A percentile compares a stretch with the other conserved stretches of the same genome.
phyloP scores from a whole-genome alignment of 1,140 invertebrate species.

The Lepidurus packardi region DNA sequence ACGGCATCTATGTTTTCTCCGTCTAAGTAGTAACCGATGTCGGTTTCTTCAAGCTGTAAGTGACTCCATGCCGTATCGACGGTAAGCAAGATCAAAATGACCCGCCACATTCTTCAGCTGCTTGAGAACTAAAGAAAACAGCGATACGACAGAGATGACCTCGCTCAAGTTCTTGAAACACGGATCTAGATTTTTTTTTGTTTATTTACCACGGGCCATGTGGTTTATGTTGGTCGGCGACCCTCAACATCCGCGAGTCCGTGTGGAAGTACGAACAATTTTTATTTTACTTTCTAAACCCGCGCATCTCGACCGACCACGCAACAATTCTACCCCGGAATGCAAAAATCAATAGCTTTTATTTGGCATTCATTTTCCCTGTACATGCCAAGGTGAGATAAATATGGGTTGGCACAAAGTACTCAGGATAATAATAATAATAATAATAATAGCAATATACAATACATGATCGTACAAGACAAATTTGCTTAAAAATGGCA shows the following conservation, averaged over 20 bases:
- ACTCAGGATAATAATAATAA: conserved; percentile 4
- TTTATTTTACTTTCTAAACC: neutral
- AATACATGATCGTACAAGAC: neutral
- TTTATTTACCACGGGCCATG: conserved; percentile 14
- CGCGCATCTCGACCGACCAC: neutral
- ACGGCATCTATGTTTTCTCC: conserved; percentile 12
- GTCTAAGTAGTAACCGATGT: conserved; percentile 21
- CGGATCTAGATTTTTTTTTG: neutral
- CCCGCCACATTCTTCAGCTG: conserved; percentile 15
- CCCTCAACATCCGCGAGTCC: conserved; percentile 8
- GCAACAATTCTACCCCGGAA: neutral
- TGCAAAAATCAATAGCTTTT: conserved; percentile 22
- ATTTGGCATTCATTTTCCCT: conserved; percentile 13
- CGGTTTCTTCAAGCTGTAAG: neutral
- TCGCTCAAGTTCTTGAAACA: conserved; percentile 5
- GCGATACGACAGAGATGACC: neutral
- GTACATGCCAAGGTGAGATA: conserved; percentile 18
- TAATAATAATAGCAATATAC: conserved; percentile 1
- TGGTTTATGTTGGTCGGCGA: conserved; percentile 4
- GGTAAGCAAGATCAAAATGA: conserved; percentile 16
- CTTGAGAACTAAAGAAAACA: conserved; percentile 21
- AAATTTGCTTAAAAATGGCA: neutral
- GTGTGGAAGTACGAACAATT: neutral
- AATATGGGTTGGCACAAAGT: conserved; percentile 15
- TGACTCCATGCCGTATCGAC: neutral